These are phyloP conservation scores for Bagarius yarrelli DNA, from an alignment of 2,113 vertebrate species.

Conservation along the genomic window DNA sequence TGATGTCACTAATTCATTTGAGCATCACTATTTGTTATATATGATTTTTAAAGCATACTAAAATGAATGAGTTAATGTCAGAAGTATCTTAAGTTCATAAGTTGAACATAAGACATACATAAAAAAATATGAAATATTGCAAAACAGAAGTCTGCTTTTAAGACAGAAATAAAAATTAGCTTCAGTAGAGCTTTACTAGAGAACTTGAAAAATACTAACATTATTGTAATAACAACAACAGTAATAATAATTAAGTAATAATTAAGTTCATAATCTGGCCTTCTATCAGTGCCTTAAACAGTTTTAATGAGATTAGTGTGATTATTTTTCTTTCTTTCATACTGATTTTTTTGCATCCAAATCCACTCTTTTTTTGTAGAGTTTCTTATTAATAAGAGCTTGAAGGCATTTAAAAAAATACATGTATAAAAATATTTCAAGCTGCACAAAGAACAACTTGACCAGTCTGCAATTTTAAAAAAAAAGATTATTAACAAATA, in stretches of 20 bases:
- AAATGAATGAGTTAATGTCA: no score
- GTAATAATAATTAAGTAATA: no score
- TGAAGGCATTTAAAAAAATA: neutral
- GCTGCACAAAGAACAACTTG: neutral
- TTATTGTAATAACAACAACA: no score
- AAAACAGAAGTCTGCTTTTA: neutral
- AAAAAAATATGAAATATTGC: neutral
- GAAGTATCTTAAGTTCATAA: neutral
- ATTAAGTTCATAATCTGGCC: neutral
- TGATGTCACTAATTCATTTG: no score
- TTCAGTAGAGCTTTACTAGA: neutral
- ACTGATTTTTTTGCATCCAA: neutral
- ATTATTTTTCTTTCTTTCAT: neutral
- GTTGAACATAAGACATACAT: neutral
- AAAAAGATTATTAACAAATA: no score
- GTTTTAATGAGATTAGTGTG: neutral
- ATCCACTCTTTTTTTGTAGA: neutral
- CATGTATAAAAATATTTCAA: neutral
- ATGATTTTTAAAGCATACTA: no score
- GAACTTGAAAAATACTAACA: neutral
- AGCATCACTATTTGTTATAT: no score
- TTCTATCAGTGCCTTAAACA: neutral
- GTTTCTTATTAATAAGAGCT: neutral
- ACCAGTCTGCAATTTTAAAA: neutral
- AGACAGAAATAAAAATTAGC: neutral